Conservation (phyloP, 2,113 vertebrate genomes). For the Entomyzon cyanotis region DNA sequence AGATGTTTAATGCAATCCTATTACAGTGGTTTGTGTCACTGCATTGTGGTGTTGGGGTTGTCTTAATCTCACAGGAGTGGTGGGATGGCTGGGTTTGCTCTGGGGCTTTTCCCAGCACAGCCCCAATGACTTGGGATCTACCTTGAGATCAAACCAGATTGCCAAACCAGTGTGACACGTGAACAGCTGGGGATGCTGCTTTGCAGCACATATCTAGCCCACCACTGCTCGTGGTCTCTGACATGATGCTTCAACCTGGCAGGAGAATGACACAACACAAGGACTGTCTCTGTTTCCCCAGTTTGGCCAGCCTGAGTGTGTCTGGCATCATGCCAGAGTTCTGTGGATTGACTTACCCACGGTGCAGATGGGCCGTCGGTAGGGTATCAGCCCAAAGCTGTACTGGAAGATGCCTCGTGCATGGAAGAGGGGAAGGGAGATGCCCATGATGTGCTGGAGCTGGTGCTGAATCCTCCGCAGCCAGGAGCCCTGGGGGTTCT, state of each 20-base stretch:
- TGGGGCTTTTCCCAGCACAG: not conserved
- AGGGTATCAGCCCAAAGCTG: constrained; percentile 88
- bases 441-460: constrained; percentile 86
- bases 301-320: not conserved
- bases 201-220: not conserved
- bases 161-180: fast-evolving
- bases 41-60: fast-evolving
- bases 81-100: not conserved
- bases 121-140: not conserved
- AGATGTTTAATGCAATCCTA: fast-evolving
- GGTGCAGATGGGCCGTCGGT: constrained; percentile 85
- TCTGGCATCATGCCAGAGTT: fast-evolving
- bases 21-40: fast-evolving
- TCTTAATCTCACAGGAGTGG: not conserved
- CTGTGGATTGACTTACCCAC: constrained; percentile 79
- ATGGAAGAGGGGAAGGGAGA: constrained; percentile 90
- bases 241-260: not conserved
- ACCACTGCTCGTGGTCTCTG: not conserved
- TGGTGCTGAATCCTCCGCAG: constrained; percentile 79
- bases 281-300: not conserved
- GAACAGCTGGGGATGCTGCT: not conserved
- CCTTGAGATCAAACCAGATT: not conserved
- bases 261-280: not conserved
- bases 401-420: constrained; percentile 94
- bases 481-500: constrained; percentile 82